Percentiles rank a stretch among this genome's conserved stretches.
Conservation (phyloP, 1,140 invertebrate genomes). For the Saccostrea echinata region DNA sequence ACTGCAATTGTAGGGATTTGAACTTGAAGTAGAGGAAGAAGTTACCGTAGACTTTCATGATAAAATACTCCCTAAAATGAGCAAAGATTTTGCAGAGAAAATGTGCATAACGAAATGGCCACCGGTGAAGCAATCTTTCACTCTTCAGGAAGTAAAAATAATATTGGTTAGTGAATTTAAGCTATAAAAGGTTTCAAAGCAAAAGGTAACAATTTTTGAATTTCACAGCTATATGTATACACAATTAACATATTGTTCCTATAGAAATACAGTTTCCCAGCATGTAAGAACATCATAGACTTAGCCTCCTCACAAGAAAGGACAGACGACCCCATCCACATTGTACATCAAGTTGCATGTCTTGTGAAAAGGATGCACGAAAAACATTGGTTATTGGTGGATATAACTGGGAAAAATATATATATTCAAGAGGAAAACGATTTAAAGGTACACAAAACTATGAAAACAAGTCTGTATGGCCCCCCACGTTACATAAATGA, state of each 20-base stretch:
- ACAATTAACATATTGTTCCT: neutral
- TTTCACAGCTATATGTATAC: too few species aligned
- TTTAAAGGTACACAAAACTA: neutral
- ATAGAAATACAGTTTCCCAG: conserved; percentile 6
- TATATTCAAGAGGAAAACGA: neutral
- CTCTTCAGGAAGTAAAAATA: neutral
- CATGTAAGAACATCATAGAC: neutral
- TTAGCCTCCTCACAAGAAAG: neutral
- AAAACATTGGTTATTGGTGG: conserved; percentile 41
- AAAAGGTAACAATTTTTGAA: too few species aligned
- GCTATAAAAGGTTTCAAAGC: neutral
- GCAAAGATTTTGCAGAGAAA: conserved; percentile 26
- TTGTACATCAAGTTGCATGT: neutral
- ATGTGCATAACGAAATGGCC: neutral
- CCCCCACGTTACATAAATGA: neutral
- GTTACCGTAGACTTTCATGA: neutral
- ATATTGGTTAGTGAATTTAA: neutral
- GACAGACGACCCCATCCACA: neutral
- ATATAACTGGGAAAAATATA: neutral
- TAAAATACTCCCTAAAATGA: conserved; percentile 22
- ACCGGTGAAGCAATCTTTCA: neutral
- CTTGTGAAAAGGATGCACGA: conserved; percentile 44
- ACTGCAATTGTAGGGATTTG: neutral
- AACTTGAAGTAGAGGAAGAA: neutral
- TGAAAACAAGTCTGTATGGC: too few species aligned